Evolutionary conservation across 2,113 vertebrate species (phyloP).

Genomic region (Arothron firmamentum): DNA sequence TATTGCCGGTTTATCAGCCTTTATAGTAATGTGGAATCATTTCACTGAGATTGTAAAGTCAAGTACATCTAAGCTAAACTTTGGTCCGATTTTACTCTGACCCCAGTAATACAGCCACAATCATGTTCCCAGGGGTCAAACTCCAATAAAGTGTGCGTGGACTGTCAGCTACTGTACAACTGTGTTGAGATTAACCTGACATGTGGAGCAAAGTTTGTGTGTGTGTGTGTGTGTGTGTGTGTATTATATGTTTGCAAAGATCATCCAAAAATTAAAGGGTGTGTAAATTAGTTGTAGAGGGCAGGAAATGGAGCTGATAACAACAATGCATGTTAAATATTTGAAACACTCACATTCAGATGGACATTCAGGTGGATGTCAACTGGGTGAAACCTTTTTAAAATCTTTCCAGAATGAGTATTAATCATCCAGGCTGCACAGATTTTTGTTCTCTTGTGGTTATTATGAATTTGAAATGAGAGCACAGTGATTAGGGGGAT

Average conservation of each 20-base stretch:
- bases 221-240: too few species aligned
- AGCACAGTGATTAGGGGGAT: slow-evolving; percentile 7
- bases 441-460: slow-evolving; percentile 12
- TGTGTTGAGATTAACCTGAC: slow-evolving; percentile 21
- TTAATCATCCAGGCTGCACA: slow-evolving; percentile 27
- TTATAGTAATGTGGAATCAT: background rate
- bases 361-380: slow-evolving; percentile 5
- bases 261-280: background rate
- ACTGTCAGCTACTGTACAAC: slow-evolving; percentile 5
- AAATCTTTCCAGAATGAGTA: slow-evolving; percentile 19
- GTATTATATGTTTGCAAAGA: too few species aligned
- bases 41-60: slow-evolving; percentile 14
- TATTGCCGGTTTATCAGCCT: background rate
- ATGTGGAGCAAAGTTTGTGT: background rate
- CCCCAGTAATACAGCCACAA: slow-evolving; percentile 20
- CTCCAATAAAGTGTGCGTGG: slow-evolving; percentile 31
- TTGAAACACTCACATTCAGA: slow-evolving; percentile 10
- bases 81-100: slow-evolving; percentile 30
- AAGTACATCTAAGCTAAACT: slow-evolving; percentile 30
- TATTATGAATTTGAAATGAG: slow-evolving; percentile 24
- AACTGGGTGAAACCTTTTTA: slow-evolving; percentile 9
- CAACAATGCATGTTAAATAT: slow-evolving; percentile 4
- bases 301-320: too few species aligned
- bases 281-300: background rate
- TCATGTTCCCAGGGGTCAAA: slow-evolving; percentile 50